Evolutionary conservation across 1,140 invertebrate genomes (phyloP), one percentile per base, ranked within the genome.

Genomic region (Fopius arisanus): DNA sequence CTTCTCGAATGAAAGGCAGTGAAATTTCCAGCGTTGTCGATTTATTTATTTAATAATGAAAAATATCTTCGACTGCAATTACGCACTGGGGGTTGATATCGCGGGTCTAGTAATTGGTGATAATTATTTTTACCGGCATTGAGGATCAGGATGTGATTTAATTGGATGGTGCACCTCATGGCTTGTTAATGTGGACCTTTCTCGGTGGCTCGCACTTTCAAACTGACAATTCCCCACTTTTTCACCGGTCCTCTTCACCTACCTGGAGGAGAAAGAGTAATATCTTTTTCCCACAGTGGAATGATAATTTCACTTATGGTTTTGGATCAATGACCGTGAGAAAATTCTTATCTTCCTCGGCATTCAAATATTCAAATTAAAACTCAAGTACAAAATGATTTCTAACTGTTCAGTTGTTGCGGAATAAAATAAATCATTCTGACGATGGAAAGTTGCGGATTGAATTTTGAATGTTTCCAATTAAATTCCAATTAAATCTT

Each of bases 1-100:
- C 37, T 48, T 54, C 23, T 31, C 29, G 9, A 63, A 80, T 80
- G 82, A 83, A 79, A 75, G 77, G 79, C 81, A 82, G 78, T 81
- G 82, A 82, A 83, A 84, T 77, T 82, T 83, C 76, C 77, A 75
- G 68, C 67, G 1, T 67, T 71, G 16, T n/a, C 23, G 63, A 16
- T 51, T 28, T 69, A 26, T 71, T 69, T 72, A 1, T 77, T 54
- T 63, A 37, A 10, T 10, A 10, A 3, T 37, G 7, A 37, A 5
- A 37, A 37, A 66, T 73, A 54, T 31, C 23, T 59, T 59, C 5
- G 28, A 1, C 3, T 26, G 10, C 12, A 28, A 62, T 28, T 28
- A 12, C 7, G 0, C 21, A 62, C 9, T 62, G 23, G 14, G 1
- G 28, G 28, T 28, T 62, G 4, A 26, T 26, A 28, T 62, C 26